Evolutionary conservation across 64 coral and sea anemone genomes (phyloP), one percentile per base, ranked within the genome.

Genomic region (Montipora sp.): DNA sequence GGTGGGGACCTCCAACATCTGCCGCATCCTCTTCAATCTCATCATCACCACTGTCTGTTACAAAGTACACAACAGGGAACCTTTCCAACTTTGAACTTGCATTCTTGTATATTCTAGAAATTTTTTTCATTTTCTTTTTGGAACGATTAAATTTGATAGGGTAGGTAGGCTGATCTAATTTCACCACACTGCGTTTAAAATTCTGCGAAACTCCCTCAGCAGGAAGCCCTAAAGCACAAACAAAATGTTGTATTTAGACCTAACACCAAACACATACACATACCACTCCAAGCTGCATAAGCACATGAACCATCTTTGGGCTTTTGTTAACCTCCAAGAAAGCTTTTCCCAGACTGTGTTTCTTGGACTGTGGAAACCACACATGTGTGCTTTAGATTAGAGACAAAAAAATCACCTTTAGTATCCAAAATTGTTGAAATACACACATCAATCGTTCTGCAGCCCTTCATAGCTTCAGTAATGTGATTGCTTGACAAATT

Each of bases 131-230:
- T 53, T 51, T 46, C 15, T 77, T 77, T 59, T 89, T 78, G 7
- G 87, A 89, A 77, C 87, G 47, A 44, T 89, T 89, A 63, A 51
- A 77, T 8, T 53, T 89, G 45, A 89, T 89, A 77, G 87, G 73
- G 8, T 59, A 51, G n/a, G 87, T 89, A 46, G 87, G 87, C 16
- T n/a, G 8, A 89, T 51, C 49, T 23, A 16, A 7, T 59, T 89
- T 89, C 51, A 89, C 55, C 48, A 89, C 87, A 89, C 48, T 89
- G 18, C 49, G 14, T 63, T 63, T 16, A 63, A 63, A 63, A 63
- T 63, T 63, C 60, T 63, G 60, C 60, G 0, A 63, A 63, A 63
- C 60, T 0, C 60, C 0, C 60, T 63, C 60, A 63, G 60, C 60
- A 63, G 60, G 60, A 63, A 63, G 60, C 60, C 60, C 60, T 63